These are phyloP conservation scores for Zygothrica quintamaculata DNA, from an alignment of 2,888 invertebrate genomes.

Conservation along the genomic window DNA sequence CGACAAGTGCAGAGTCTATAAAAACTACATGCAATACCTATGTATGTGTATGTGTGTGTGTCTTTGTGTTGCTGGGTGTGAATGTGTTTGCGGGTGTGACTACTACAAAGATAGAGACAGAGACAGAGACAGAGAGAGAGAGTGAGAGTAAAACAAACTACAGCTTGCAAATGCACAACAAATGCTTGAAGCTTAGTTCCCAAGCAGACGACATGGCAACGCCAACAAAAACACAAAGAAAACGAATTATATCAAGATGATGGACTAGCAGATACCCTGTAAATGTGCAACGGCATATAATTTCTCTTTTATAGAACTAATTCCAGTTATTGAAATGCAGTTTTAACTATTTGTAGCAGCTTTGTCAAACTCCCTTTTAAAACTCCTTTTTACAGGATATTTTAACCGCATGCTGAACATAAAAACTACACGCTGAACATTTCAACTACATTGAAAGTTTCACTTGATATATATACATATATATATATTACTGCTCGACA, in stretches of 20 bases:
- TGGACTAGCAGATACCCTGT: conserved; percentile 9
- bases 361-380: not conserved
- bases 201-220: not conserved
- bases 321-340: too few relatives aligned
- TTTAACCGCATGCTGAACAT: conserved; percentile 61
- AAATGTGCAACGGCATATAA: not conserved
- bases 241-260: conserved; percentile 8
- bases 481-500: conserved; percentile 35
- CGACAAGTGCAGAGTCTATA: conserved; percentile 76
- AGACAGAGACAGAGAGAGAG: too few relatives aligned
- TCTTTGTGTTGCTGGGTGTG: conserved; percentile 16
- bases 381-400: conserved; percentile 34
- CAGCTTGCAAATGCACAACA: conserved; percentile 77
- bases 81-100: not conserved
- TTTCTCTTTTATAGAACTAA: too few relatives aligned
- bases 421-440: conserved; percentile 54
- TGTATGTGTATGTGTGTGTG: too few relatives aligned
- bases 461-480: conserved; percentile 18
- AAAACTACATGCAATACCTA: conserved; percentile 57
- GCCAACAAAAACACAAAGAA: conserved; percentile 8
- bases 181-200: conserved; percentile 28
- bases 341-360: too few relatives aligned
- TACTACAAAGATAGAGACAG: conserved; percentile 40
- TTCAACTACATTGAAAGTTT: conserved; percentile 40
- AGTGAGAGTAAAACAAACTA: too few relatives aligned